Conservation (phyloP, 2,113 vertebrate species). For the Carettochelys insculpta region DNA sequence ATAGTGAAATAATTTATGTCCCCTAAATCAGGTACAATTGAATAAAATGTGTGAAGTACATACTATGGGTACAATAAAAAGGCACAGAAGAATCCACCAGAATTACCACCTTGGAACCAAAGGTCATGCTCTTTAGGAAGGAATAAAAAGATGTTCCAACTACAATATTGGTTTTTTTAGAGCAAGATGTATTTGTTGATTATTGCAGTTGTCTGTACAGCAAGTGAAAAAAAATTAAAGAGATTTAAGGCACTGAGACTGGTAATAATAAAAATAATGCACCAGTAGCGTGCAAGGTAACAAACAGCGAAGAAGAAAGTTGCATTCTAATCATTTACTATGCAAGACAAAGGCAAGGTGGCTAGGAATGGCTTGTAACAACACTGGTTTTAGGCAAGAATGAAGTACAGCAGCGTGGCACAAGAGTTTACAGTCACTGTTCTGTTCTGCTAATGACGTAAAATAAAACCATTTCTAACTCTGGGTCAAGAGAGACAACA, state of each 20-base stretch:
- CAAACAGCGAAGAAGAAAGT: slow-evolving; percentile 13
- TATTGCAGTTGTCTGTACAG: slow-evolving; percentile 27
- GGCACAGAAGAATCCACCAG: background rate
- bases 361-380: slow-evolving; percentile 35
- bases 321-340: slow-evolving; percentile 38
- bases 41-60: slow-evolving; percentile 62
- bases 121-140: slow-evolving; percentile 31
- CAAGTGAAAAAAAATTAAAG: background rate
- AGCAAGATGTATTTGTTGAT: slow-evolving; percentile 21
- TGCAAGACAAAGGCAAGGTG: slow-evolving; percentile 44
- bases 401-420: slow-evolving; percentile 48
- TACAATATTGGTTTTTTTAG: background rate
- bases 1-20: background rate
- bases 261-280: slow-evolving; percentile 9
- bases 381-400: slow-evolving; percentile 52
- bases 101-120: slow-evolving; percentile 13
- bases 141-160: slow-evolving; percentile 35
- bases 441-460: slow-evolving; percentile 45
- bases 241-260: slow-evolving; percentile 32
- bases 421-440: background rate
- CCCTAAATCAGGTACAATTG: background rate
- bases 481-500: background rate
- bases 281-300: slow-evolving; percentile 29
- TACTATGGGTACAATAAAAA: slow-evolving; percentile 19
- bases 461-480: background rate